Conservation (phyloP, 1,140 invertebrate species). For the Drosophila bocqueti region DNA sequence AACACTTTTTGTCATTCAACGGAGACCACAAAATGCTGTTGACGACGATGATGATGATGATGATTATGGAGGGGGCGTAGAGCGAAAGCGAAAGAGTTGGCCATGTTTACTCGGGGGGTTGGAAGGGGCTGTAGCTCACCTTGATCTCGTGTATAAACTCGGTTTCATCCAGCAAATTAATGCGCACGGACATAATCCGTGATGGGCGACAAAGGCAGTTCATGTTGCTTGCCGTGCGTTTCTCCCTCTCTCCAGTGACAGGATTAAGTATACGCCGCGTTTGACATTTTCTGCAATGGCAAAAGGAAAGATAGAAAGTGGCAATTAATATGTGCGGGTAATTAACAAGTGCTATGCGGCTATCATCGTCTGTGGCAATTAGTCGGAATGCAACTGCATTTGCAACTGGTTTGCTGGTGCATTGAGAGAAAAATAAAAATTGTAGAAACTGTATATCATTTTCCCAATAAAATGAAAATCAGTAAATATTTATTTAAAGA, state of each 20-base stretch:
- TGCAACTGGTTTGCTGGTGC: conserved; percentile 57
- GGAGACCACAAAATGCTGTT: conserved; percentile 59
- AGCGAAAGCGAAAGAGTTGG: conserved; percentile 51
- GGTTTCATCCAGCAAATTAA: conserved; percentile 89
- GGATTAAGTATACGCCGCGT: conserved; percentile 57
- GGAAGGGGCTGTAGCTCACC: conserved; percentile 85
- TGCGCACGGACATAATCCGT: conserved; percentile 85
- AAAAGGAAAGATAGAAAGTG: conserved; percentile 60
- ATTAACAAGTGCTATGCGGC: conserved; percentile 61
- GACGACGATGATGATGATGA: conserved; percentile 8
- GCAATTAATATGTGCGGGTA: conserved; percentile 72
- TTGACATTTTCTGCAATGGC: conserved; percentile 68
- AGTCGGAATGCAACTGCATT: conserved; percentile 56
- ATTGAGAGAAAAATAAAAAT: neutral
- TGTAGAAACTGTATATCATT: too few relatives aligned
- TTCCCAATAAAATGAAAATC: too few relatives aligned
- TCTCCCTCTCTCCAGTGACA: conserved; percentile 16
- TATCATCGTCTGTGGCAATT: conserved; percentile 63
- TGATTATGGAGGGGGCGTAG: neutral
- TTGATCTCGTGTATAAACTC: conserved; percentile 88
- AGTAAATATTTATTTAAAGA: neutral
- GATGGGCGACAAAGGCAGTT: conserved; percentile 85
- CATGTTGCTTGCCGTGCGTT: conserved; percentile 63
- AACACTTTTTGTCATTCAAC: conserved; percentile 74
- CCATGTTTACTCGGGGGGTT: conserved; percentile 36